Conservation (phyloP, 2,113 vertebrate genomes). For the Pterocles burchelli region DNA sequence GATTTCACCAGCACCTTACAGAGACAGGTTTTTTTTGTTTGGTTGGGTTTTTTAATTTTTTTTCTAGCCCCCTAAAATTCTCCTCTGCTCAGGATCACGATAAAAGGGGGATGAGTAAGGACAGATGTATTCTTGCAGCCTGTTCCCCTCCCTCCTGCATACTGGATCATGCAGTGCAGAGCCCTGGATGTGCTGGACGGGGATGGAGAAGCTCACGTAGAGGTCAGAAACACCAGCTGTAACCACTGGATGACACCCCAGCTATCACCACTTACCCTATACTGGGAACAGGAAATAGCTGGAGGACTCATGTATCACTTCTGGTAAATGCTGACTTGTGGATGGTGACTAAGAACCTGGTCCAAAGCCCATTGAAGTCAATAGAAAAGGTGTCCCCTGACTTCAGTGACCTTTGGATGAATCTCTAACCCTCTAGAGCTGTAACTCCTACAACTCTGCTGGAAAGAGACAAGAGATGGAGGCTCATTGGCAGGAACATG, state of each 20-base stretch:
- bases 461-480: background rate
- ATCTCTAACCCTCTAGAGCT: background rate
- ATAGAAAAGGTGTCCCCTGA: constrained; percentile 56
- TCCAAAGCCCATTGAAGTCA: background rate
- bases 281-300: constrained; percentile 48
- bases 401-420: constrained; percentile 47
- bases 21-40: background rate
- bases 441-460: background rate
- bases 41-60: too few species aligned
- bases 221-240: background rate
- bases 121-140: background rate
- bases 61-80: background rate
- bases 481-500: background rate
- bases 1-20: background rate
- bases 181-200: background rate
- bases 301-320: constrained; percentile 30
- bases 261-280: background rate
- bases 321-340: constrained; percentile 49
- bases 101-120: background rate
- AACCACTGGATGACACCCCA: constrained; percentile 43
- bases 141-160: background rate
- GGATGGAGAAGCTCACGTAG: background rate
- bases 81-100: background rate
- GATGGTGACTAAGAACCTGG: constrained; percentile 30
- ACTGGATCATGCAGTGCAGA: background rate